These are phyloP conservation scores for Caenorhabditis uteleia DNA, from an alignment of 2,888 invertebrate species.

Conservation along the genomic window DNA sequence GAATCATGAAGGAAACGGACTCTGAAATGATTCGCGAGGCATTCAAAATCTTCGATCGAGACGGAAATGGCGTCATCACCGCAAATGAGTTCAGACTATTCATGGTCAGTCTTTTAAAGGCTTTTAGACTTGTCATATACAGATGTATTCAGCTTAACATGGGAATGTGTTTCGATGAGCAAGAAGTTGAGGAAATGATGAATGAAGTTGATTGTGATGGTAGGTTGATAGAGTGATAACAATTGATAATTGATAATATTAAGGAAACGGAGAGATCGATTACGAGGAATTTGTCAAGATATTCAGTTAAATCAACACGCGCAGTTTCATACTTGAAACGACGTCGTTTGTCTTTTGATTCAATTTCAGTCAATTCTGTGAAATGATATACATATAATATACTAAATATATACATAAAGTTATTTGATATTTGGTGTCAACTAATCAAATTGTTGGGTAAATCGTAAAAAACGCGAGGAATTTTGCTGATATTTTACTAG, in stretches of 20 bases:
- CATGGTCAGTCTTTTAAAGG: conserved; percentile 42
- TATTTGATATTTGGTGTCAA: no score
- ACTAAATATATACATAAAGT: no score
- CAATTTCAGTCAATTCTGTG: no score
- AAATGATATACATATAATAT: no score
- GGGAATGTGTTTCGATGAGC: conserved; percentile 68
- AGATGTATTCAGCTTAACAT: conserved; percentile 57
- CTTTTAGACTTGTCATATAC: no score
- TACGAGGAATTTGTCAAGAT: conserved; percentile 58
- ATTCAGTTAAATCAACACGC: conserved; percentile 27
- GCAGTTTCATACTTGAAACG: no score
- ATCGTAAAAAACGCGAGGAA: no score
- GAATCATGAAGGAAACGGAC: conserved; percentile 65
- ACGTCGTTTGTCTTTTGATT: no score
- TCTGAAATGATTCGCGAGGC: conserved; percentile 69
- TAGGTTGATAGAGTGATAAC: conserved; percentile 1
- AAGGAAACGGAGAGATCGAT: conserved; percentile 60
- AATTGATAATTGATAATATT: conserved; percentile 1
- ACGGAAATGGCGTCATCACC: conserved; percentile 60
- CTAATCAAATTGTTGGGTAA: no score
- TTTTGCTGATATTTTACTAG: no score
- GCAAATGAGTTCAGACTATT: conserved; percentile 63
- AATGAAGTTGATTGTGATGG: conserved; percentile 58
- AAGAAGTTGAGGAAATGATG: conserved; percentile 68
- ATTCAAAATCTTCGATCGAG: conserved; percentile 61